Percentiles rank a stretch among this genome's conserved stretches.
phyloP scores from a whole-genome alignment of 2,888 invertebrate species.

The Pristionchus entomophagus region DNA sequence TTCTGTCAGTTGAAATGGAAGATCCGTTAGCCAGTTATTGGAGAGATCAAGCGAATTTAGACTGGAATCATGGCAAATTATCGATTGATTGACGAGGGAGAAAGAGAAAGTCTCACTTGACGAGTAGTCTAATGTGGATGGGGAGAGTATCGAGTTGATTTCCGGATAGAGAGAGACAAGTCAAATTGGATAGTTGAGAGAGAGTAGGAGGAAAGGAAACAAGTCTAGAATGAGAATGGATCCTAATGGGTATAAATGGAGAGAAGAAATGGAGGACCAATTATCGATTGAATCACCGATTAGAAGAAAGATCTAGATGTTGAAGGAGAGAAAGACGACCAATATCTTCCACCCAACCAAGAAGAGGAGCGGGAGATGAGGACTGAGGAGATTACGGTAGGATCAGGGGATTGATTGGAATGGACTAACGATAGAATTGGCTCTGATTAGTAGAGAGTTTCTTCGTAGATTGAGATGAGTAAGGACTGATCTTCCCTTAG shows the following conservation, averaged over 20 bases:
- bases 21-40: conserved; percentile 64
- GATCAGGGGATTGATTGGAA: background rate
- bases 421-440: conserved; percentile 26
- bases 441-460: conserved; percentile 40
- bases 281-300: background rate
- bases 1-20: conserved; percentile 62
- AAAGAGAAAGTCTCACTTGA: conserved; percentile 19
- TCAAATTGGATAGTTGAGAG: conserved; percentile 45
- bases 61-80: conserved; percentile 53
- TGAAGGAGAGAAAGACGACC: conserved; percentile 42
- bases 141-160: conserved; percentile 33
- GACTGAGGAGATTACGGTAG: conserved; percentile 14
- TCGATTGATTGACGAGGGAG: background rate
- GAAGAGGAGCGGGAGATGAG: conserved; percentile 25
- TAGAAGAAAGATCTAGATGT: conserved; percentile 46
- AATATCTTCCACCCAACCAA: conserved; percentile 48
- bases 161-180: conserved; percentile 43
- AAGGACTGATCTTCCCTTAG: conserved; percentile 38
- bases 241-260: background rate
- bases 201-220: conserved; percentile 47
- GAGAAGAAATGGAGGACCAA: background rate
- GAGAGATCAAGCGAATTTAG: conserved; percentile 60
- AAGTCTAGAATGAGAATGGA: conserved; percentile 12
- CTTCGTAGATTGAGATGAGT: conserved; percentile 49
- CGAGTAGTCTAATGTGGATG: conserved; percentile 42